Evolutionary conservation across 2,888 invertebrate species (phyloP), one percentile per base, ranked within the genome.

Genomic region (Apamea anceps): DNA sequence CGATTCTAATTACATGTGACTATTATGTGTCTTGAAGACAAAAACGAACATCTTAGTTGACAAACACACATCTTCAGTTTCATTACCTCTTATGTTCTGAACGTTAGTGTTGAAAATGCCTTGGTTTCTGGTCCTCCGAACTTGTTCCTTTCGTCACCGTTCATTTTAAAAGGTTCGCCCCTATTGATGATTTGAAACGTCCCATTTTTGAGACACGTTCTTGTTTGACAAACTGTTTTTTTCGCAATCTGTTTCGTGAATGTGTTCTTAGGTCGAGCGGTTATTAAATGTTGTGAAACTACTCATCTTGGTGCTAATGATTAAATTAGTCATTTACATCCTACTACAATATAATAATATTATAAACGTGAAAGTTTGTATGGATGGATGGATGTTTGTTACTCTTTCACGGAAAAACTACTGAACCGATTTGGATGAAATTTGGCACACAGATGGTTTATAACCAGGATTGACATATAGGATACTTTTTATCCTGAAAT

Each of bases 141-240:
- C 54, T 79, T 82, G 72, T 79, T 77, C 75, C 86, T 91, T 92
- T 92, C 90, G 89, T 89, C 92, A 92, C 87, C 81, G 82, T 85
- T 83, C 57, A 78, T 83, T 93, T 91, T 86, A 89, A 92, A 93
- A 91, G 90, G 90, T 83, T 89, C 86, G 88, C 90, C 91, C 90
- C 91, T 93, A 93, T 94, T 93, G 93, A 93, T 89, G 92, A 96
- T 96, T 96, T 88, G 96, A 93, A 92, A 90, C 96, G 96, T 96
- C 93, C 96, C 90, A 95, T 96, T 95, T 96, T 93, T 91, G 88
- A 90, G 89, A 88, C 90, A 91, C 88, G 89, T 88, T 88, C 90
- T 89, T 92, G 93, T 94, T 91, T 85, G 82, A 86, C 85, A 87
- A 87, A 85, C 90, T 88, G 80, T 5, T 84, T 89, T 93, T 95